phyloP scores from a whole-genome alignment of 2,797 vertebrate species.

The Urosaurus nigricauda region DNA sequence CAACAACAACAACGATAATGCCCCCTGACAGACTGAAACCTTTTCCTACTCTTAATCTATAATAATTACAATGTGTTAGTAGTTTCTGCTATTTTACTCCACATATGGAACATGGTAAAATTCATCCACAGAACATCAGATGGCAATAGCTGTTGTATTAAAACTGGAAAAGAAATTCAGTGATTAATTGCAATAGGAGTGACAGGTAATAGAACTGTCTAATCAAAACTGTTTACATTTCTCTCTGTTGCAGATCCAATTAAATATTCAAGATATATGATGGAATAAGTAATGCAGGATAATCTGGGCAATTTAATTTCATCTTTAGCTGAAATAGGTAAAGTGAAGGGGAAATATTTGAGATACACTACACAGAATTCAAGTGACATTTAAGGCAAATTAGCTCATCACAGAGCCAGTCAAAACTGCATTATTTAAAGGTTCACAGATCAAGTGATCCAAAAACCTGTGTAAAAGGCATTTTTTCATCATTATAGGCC shows the following conservation, averaged over 20 bases:
- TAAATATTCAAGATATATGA: constrained; percentile 36
- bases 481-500: neutral
- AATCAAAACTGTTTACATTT: constrained; percentile 37
- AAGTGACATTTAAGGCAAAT: constrained; percentile 43
- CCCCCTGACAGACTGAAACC: neutral
- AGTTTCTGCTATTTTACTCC: neutral
- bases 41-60: neutral
- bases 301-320: constrained; percentile 33
- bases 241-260: constrained; percentile 26
- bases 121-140: neutral
- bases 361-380: constrained; percentile 10
- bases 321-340: constrained; percentile 29
- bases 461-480: neutral
- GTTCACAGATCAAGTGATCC: constrained; percentile 19
- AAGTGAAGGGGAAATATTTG: constrained; percentile 26
- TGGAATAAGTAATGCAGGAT: constrained; percentile 22
- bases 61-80: neutral
- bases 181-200: constrained; percentile 28
- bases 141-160: constrained; percentile 4
- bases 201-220: constrained; percentile 23
- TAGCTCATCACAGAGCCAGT: constrained; percentile 24
- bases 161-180: constrained; percentile 20
- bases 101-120: neutral
- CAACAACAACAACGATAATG: too few relatives aligned
- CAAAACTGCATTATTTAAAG: constrained; percentile 33